Evolutionary conservation across 2,797 vertebrate genomes (phyloP), one percentile per base, ranked within the genome.

Genomic region (Sebastes diaconus): DNA sequence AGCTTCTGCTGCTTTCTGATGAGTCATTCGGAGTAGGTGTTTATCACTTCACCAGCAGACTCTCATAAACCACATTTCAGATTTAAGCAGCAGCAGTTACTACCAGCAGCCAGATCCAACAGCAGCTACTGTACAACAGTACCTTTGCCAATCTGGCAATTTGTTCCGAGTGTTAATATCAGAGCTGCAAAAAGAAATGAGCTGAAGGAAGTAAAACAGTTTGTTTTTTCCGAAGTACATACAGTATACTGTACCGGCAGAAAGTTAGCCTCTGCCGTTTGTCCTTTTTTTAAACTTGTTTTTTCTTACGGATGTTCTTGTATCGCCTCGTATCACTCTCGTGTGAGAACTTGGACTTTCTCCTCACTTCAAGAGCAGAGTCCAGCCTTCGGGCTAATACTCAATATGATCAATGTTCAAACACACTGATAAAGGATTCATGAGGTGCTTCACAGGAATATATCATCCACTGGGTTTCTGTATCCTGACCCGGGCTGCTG

Each of bases 371-470:
- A 75, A 78, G 77, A 88, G 84, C 68, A 64, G 74, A 87, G 73
- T 80, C 74, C 77, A 87, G 84, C 88, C 85, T 90, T 86, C 55
- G 22, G 91, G 92, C 88, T 84, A 84, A 90, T 86, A 76, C 87
- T 88, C 71, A 61, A 87, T 90, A 90, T 84, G 91, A 94, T 94
- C 93, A 86, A 86, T 91, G 92, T 86, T 94, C 92, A 92, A 88
- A 90, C 85, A 78, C 80, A 10, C 80, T 75, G 80, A 90, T 93
- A 83, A 93, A 94, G 87, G 81, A 94, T 93, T 93, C 90, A 93
- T 91, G 89, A 94, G 84, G 77, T 46, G 87, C 89, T 88, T 87
- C 77, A 61, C 85, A 83, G 88, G 84, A 89, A 88, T 77, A 79
- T 61, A 85, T 88, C 77, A 84, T 87, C 83, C 85, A 71, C 68